Percentiles rank a stretch among this genome's conserved stretches.
phyloP scores from a whole-genome alignment of 2,888 invertebrate genomes.

The Andrena bicolor region DNA sequence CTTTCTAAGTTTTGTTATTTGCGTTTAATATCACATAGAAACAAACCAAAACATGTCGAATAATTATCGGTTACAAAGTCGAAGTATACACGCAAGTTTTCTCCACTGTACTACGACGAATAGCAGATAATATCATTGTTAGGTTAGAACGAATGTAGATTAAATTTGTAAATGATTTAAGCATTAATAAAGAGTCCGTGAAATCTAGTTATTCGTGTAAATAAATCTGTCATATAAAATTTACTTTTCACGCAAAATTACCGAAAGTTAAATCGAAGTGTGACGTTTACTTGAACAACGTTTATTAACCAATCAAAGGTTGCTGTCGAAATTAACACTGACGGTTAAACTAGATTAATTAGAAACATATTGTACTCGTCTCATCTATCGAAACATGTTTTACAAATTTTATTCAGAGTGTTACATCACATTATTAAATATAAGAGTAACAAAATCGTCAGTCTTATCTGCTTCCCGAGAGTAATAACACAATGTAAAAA shows the following conservation, averaged over 20 bases:
- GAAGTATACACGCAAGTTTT: not conserved
- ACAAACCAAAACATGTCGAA: not conserved
- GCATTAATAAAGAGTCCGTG: not conserved
- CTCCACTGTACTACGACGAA: not conserved
- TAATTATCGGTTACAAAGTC: not conserved
- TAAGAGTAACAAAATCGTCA: not conserved
- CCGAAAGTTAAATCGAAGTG: conserved; percentile 5
- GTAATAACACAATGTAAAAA: conserved; percentile 35
- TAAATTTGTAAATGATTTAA: conserved; percentile 17
- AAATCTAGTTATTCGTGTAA: not conserved
- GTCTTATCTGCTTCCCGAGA: not conserved
- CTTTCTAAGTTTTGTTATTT: not conserved
- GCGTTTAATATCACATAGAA: not conserved
- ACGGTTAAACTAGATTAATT: not conserved
- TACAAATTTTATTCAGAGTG: not conserved
- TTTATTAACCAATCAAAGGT: not conserved
- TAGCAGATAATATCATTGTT: conserved; percentile 1
- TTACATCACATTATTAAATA: not conserved
- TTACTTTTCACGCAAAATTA: not conserved
- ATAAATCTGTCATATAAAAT: not conserved
- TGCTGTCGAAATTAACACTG: not conserved
- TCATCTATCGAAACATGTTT: not conserved
- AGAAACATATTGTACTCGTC: not conserved
- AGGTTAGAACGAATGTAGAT: conserved; percentile 41
- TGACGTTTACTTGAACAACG: not conserved